Evolutionary conservation across 2,888 invertebrate species (phyloP).

Genomic region (Polia nebulosa): DNA sequence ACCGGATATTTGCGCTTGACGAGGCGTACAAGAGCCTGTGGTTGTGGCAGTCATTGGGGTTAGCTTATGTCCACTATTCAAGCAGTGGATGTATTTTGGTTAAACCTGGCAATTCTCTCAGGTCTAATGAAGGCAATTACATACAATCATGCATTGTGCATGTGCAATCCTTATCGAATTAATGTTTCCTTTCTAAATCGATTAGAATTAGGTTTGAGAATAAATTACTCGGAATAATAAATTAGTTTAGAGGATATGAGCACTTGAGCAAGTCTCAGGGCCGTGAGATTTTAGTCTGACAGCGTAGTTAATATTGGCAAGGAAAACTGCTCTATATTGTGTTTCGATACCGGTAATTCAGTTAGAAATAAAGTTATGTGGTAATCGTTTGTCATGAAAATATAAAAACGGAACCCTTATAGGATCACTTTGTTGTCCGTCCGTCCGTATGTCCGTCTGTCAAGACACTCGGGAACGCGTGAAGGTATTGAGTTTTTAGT

Average conservation of each 20-base stretch:
- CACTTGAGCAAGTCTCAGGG: constrained; percentile 23
- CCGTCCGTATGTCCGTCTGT: too few species aligned
- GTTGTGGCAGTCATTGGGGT: too few species aligned
- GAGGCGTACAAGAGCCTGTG: too few species aligned
- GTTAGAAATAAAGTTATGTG: background rate
- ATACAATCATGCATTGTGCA: background rate
- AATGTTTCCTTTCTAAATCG: constrained; percentile 28
- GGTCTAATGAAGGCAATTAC: too few species aligned
- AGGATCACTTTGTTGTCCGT: too few species aligned
- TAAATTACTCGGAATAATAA: constrained; percentile 15
- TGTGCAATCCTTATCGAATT: constrained; percentile 21
- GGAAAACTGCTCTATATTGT: background rate
- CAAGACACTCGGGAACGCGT: too few species aligned
- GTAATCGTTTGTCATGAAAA: background rate
- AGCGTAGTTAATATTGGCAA: background rate
- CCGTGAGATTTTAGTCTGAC: constrained; percentile 17
- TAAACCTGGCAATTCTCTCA: too few species aligned
- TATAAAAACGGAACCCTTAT: too few species aligned
- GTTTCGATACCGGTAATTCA: background rate
- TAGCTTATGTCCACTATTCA: too few species aligned
- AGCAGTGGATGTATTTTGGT: too few species aligned
- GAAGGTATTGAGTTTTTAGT: too few species aligned
- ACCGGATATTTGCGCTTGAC: too few species aligned
- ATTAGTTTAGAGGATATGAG: constrained; percentile 30
- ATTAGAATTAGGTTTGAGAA: constrained; percentile 13